Conservation (phyloP, 2,797 vertebrate species). For the Manis pentadactyla region DNA sequence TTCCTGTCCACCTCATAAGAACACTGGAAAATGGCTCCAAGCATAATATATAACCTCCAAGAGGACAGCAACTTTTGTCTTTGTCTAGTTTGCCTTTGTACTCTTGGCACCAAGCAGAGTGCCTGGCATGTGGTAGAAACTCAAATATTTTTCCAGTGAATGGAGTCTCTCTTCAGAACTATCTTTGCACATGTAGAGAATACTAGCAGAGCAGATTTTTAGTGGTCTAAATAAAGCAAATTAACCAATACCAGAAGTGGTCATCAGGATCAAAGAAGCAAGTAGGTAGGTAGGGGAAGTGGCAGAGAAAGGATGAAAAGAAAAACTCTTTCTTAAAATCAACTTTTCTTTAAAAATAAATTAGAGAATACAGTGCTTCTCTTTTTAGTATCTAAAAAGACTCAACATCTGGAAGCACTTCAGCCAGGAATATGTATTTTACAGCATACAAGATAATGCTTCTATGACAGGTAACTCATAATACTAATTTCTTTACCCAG, state of each 20-base stretch:
- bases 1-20: not conserved
- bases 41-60: not conserved
- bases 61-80: not conserved
- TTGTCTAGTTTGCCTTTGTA: not conserved
- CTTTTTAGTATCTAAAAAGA: not conserved
- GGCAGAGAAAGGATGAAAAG: not conserved
- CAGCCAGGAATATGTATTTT: not conserved
- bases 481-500: not conserved
- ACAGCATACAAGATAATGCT: not conserved
- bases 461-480: conserved; percentile 1
- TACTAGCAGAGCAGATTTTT: not conserved
- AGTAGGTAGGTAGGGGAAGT: not conserved
- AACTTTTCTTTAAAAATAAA: conserved; percentile 58
- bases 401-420: not conserved
- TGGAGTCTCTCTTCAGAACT: not conserved
- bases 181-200: not conserved
- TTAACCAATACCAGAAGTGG: not conserved
- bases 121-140: not conserved
- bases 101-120: not conserved
- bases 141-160: conserved; percentile 26
- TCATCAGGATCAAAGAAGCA: not conserved
- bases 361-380: not conserved
- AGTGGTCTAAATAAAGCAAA: not conserved
- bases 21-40: not conserved
- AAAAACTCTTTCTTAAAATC: not conserved